Conservation (phyloP, 2,797 vertebrate genomes). For the Propithecus deckenii region DNA sequence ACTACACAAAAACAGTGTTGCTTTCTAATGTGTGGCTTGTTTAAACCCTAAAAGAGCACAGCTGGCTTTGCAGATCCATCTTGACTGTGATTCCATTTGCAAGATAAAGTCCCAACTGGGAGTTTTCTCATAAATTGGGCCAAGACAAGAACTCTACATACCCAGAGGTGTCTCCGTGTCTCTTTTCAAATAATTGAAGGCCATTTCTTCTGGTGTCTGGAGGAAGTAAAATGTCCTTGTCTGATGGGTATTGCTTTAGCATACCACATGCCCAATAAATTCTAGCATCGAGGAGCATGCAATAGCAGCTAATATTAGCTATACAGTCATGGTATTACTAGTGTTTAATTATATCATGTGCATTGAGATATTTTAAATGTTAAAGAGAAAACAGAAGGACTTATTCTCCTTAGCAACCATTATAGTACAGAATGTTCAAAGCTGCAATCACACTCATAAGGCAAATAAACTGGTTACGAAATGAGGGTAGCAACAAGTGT, state of each 20-base stretch:
- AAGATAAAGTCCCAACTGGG: not conserved
- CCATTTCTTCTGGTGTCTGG: conserved; percentile 44
- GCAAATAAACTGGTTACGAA: conserved; percentile 50
- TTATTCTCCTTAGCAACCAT: conserved; percentile 66
- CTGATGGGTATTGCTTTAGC: conserved; percentile 54
- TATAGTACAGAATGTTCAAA: conserved; percentile 67
- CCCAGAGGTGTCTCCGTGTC: conserved; percentile 37
- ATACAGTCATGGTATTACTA: conserved; percentile 48
- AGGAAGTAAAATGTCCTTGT: conserved; percentile 52
- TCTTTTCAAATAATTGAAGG: conserved; percentile 51
- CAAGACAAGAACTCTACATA: conserved; percentile 25
- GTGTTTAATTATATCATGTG: conserved; percentile 66
- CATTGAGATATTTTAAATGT: conserved; percentile 67
- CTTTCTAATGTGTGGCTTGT: not conserved
- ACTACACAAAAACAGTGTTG: conserved; percentile 9
- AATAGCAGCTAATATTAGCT: conserved; percentile 59
- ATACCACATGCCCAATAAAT: conserved; percentile 63
- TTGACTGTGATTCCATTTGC: not conserved
- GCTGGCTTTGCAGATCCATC: conserved; percentile 15
- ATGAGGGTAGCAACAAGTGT: conserved; percentile 53
- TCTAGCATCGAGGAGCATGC: conserved; percentile 78
- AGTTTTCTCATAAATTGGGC: conserved; percentile 18
- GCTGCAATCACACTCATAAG: conserved; percentile 66
- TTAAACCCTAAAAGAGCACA: not conserved
- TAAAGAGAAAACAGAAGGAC: conserved; percentile 65